A percentile compares a stretch with the other conserved stretches of the same genome.
These are phyloP conservation scores for Druceiella hillmani DNA, from an alignment of 2,888 invertebrate species.

Conservation along the genomic window DNA sequence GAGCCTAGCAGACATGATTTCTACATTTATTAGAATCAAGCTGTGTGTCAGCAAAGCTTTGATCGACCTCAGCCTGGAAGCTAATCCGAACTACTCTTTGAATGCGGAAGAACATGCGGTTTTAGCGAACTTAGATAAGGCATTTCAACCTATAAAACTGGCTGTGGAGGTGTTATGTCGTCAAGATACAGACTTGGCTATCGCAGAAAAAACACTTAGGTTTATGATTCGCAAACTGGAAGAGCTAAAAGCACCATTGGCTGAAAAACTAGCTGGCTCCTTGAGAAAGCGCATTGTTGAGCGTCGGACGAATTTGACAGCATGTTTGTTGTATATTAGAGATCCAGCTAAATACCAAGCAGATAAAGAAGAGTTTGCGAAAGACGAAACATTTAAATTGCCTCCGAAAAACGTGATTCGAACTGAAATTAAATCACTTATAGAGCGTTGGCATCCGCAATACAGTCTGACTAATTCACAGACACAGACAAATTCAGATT, in stretches of 20 bases:
- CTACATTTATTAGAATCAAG: conserved; percentile 18
- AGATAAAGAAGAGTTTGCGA: conserved; percentile 16
- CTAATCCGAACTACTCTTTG: conserved; percentile 18
- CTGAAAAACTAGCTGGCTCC: conserved; percentile 16
- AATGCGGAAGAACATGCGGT: conserved; percentile 16
- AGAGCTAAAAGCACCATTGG: conserved; percentile 17
- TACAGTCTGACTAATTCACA: no score
- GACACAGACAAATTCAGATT: no score
- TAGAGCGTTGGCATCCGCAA: conserved; percentile 13
- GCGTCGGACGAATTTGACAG: conserved; percentile 15
- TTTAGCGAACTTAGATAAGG: conserved; percentile 8
- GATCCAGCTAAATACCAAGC: conserved; percentile 12
- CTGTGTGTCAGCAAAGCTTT: conserved; percentile 20
- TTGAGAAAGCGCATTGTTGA: conserved; percentile 19
- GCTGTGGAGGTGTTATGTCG: conserved; percentile 20
- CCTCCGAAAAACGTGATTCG: conserved; percentile 10
- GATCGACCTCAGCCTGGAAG: conserved; percentile 18
- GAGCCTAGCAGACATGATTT: conserved; percentile 15
- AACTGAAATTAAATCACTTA: conserved; percentile 13
- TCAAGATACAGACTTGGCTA: conserved; percentile 18
- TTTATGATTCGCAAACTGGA: conserved; percentile 22
- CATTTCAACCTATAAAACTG: conserved; percentile 19
- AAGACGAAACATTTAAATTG: conserved; percentile 14
- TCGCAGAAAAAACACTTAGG: conserved; percentile 17
- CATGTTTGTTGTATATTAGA: conserved; percentile 15